phyloP scores from a whole-genome alignment of 2,888 invertebrate genomes.

The Synergus itoensis region DNA sequence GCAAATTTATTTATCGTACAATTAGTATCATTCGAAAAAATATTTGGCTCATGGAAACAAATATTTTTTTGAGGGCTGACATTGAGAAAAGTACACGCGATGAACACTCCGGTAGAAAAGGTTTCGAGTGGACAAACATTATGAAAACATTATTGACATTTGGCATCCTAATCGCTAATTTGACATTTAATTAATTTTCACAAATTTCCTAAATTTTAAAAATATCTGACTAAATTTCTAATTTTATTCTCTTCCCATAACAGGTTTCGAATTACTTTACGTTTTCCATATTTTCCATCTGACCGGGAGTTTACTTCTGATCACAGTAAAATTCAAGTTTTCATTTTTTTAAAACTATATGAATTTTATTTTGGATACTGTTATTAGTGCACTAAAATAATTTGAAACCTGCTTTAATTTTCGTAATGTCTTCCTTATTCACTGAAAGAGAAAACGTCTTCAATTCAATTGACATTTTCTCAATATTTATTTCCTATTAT shows the following conservation, averaged over 20 bases:
- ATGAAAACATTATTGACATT: constrained; percentile 26
- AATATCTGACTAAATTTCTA: constrained; percentile 11
- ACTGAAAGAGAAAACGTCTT: neutral
- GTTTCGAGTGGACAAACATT: constrained; percentile 43
- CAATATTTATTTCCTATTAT: neutral
- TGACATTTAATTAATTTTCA: constrained; percentile 17
- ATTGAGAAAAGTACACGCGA: constrained; percentile 44
- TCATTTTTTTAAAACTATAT: no score
- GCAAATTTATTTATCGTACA: neutral
- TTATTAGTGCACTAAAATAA: no score
- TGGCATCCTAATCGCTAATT: constrained; percentile 5
- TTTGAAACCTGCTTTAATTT: neutral
- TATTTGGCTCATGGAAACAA: neutral
- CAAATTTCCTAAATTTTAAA: constrained; percentile 17
- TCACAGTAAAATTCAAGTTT: no score
- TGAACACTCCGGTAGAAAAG: constrained; percentile 59
- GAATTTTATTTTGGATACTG: no score
- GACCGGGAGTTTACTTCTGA: no score
- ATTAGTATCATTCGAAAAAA: constrained; percentile 9
- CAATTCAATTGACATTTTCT: neutral
- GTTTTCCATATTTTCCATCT: no score
- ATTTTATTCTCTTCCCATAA: neutral
- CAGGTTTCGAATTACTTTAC: no score
- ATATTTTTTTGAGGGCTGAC: constrained; percentile 1
- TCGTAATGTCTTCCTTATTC: neutral